Evolutionary conservation across 2,888 invertebrate species (phyloP).

Genomic region (Lithophane leautieri): DNA sequence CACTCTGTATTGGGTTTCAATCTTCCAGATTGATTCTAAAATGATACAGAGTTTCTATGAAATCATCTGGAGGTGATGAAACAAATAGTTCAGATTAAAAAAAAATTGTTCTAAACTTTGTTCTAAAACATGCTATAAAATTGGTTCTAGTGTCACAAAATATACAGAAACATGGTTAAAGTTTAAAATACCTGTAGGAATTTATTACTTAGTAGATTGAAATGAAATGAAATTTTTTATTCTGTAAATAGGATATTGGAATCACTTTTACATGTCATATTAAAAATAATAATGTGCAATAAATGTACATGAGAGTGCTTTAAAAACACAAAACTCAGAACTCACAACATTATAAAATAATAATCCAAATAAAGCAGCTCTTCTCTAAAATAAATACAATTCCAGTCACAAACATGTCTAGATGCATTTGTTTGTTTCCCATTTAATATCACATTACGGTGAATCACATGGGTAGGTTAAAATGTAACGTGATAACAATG

Average conservation of each 20-base stretch:
- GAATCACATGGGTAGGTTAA: slow-evolving; percentile 57
- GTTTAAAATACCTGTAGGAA: neutral
- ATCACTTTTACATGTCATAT: too few species aligned
- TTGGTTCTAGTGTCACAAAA: neutral
- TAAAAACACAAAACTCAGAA: slow-evolving; percentile 2
- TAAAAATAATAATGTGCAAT: slow-evolving; percentile 23
- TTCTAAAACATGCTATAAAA: too few species aligned
- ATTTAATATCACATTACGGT: slow-evolving; percentile 49
- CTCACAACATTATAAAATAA: slow-evolving; percentile 46
- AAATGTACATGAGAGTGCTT: slow-evolving; percentile 8
- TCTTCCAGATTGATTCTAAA: neutral
- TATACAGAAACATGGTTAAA: neutral
- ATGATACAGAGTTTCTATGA: neutral
- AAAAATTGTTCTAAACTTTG: neutral
- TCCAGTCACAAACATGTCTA: slow-evolving; percentile 17
- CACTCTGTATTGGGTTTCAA: neutral
- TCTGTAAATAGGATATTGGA: too few species aligned
- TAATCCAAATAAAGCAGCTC: slow-evolving; percentile 23
- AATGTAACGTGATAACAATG: slow-evolving; percentile 57
- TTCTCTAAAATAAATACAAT: slow-evolving; percentile 1
- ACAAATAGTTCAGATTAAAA: neutral
- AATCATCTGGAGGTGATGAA: neutral
- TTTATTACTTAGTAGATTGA: neutral
- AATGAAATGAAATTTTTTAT: too few species aligned
- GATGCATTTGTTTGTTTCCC: slow-evolving; percentile 48